Evolutionary conservation across 2,888 invertebrate species (phyloP).

Genomic region (Doris montereyensis): DNA sequence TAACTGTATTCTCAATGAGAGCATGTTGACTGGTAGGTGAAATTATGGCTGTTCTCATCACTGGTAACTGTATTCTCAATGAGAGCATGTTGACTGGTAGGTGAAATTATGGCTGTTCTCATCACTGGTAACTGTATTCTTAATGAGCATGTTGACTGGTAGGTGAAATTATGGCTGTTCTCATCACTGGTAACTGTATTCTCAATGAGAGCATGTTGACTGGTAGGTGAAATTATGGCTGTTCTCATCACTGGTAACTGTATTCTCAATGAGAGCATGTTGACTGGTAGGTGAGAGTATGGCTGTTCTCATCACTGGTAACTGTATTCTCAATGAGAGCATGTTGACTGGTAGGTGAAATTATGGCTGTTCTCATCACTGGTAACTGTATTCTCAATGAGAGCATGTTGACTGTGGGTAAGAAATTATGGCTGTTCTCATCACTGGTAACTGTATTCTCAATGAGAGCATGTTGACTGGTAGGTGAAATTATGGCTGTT

Average conservation of each 20-base stretch:
- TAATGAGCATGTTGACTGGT: slow-evolving; percentile 96
- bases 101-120: slow-evolving; percentile 85
- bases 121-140: slow-evolving; percentile 91
- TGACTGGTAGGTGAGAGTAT: slow-evolving; percentile 85
- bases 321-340: slow-evolving; percentile 93
- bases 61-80: slow-evolving; percentile 92
- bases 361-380: slow-evolving; percentile 87
- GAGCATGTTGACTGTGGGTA: slow-evolving; percentile 96
- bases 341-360: slow-evolving; percentile 89
- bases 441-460: too few species aligned
- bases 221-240: slow-evolving; percentile 82
- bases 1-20: too few species aligned
- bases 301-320: slow-evolving; percentile 89
- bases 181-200: slow-evolving; percentile 90
- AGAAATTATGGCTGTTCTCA: too few species aligned
- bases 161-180: slow-evolving; percentile 81
- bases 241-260: slow-evolving; percentile 89
- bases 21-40: too few species aligned
- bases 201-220: slow-evolving; percentile 97
- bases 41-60: slow-evolving; percentile 88
- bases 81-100: slow-evolving; percentile 94
- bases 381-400: slow-evolving; percentile 95
- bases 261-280: slow-evolving; percentile 95
- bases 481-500: too few species aligned
- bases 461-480: too few species aligned